Conservation (phyloP, 2,113 vertebrate species). For the Ivindomyrus marchei region DNA sequence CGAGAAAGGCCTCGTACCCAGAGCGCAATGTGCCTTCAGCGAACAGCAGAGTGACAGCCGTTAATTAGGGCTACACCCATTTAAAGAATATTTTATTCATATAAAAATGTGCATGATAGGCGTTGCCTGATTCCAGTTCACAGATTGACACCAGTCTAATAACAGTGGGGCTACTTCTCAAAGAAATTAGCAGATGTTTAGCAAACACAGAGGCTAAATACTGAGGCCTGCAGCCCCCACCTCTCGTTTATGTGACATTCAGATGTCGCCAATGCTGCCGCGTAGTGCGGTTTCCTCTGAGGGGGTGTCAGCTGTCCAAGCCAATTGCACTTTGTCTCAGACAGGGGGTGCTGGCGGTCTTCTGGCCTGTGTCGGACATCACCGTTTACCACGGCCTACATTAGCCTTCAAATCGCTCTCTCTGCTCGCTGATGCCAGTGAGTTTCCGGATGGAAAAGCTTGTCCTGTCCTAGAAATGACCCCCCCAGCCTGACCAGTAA, state of each 20-base stretch:
- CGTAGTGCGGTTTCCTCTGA: background rate
- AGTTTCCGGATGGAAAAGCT: background rate
- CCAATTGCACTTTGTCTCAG: background rate
- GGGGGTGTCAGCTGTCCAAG: background rate
- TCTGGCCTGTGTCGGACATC: background rate
- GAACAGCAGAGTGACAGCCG: background rate
- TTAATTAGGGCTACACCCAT: background rate
- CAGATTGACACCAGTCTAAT: background rate
- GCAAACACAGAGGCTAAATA: background rate
- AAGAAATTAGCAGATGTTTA: background rate
- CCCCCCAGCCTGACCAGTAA: background rate
- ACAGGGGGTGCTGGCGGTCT: background rate
- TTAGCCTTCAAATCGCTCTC: background rate
- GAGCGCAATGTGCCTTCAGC: background rate
- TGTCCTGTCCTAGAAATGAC: background rate
- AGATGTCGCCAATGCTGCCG: background rate
- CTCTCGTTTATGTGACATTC: background rate
- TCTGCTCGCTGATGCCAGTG: background rate
- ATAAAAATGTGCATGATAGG: background rate
- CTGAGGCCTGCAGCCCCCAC: background rate
- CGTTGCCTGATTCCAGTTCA: background rate
- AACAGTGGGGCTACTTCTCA: background rate
- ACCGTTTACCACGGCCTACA: background rate
- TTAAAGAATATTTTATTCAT: background rate
- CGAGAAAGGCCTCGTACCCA: background rate